These are phyloP conservation scores for Taxidea taxus DNA, from an alignment of 2,113 vertebrate genomes.

Conservation along the genomic window DNA sequence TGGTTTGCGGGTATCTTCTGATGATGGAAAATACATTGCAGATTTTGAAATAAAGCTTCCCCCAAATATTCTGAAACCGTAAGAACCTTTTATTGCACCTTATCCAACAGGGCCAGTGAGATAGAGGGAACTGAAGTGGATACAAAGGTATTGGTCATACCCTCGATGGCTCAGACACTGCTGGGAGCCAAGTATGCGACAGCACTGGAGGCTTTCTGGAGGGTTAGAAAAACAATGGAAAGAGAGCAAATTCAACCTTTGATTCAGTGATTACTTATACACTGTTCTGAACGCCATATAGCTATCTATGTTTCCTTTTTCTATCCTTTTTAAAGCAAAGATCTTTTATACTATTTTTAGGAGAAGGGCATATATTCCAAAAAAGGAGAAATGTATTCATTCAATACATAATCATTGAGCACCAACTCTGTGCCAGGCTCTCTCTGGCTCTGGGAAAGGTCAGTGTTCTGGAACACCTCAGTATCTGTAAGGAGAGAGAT, in stretches of 20 bases:
- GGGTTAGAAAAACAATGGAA: background rate
- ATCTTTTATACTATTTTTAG: slow-evolving; percentile 1
- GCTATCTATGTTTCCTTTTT: background rate
- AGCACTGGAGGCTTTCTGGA: background rate
- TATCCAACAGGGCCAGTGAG: background rate
- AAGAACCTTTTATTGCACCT: background rate
- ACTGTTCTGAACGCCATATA: background rate
- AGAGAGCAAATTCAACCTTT: background rate
- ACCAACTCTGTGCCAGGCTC: background rate
- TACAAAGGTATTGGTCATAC: background rate
- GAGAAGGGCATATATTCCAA: background rate
- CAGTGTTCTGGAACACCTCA: background rate
- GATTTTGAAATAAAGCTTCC: background rate
- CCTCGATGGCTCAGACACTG: background rate
- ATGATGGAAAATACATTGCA: background rate
- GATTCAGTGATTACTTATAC: background rate
- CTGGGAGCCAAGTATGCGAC: background rate
- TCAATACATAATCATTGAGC: background rate
- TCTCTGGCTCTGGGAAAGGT: background rate
- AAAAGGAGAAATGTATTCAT: background rate
- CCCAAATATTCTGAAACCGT: background rate
- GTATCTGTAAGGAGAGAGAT: background rate
- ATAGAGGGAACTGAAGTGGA: background rate
- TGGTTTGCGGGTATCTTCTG: background rate
- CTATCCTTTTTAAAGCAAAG: background rate